A percentile compares a stretch with the other conserved stretches of the same genome.
These are phyloP conservation scores for Osmerus mordax DNA, from an alignment of 2,113 vertebrate species.

Conservation along the genomic window DNA sequence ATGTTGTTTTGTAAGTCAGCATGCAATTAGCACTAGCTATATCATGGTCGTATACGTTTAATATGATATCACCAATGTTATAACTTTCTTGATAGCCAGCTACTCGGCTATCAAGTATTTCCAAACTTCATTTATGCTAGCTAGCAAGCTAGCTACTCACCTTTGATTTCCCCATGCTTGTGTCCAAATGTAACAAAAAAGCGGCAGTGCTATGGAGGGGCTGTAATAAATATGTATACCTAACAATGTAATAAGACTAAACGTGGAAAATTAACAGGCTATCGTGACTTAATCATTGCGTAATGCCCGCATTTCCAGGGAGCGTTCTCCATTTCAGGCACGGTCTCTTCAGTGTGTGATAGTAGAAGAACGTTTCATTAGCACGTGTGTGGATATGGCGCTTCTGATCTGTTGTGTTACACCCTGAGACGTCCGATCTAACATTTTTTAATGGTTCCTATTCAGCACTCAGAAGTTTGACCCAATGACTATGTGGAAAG, in stretches of 20 bases:
- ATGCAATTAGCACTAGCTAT: too few species aligned
- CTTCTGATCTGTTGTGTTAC: not conserved
- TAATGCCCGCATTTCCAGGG: too few species aligned
- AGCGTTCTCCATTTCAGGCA: not conserved
- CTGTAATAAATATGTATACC: too few species aligned
- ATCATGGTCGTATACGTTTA: too few species aligned
- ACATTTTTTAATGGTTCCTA: not conserved
- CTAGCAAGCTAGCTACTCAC: slow-evolving; percentile 22
- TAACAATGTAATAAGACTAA: not conserved
- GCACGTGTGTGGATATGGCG: not conserved
- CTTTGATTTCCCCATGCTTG: slow-evolving; percentile 48
- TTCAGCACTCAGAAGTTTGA: not conserved
- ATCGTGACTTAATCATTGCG: not conserved
- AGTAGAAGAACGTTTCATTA: not conserved
- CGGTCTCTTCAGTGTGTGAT: not conserved
- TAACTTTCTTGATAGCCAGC: too few species aligned
- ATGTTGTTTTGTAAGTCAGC: too few species aligned
- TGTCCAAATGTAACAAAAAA: not conserved
- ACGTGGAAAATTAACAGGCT: not conserved
- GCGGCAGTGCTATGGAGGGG: too few species aligned
- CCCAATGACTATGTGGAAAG: too few species aligned
- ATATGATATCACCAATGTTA: too few species aligned
- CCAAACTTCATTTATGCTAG: too few species aligned
- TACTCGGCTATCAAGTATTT: too few species aligned
- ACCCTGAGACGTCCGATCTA: not conserved